Base-by-base conservation (phyloP, 2,113 vertebrate species). In the Chinchilla lanigera region DNA sequence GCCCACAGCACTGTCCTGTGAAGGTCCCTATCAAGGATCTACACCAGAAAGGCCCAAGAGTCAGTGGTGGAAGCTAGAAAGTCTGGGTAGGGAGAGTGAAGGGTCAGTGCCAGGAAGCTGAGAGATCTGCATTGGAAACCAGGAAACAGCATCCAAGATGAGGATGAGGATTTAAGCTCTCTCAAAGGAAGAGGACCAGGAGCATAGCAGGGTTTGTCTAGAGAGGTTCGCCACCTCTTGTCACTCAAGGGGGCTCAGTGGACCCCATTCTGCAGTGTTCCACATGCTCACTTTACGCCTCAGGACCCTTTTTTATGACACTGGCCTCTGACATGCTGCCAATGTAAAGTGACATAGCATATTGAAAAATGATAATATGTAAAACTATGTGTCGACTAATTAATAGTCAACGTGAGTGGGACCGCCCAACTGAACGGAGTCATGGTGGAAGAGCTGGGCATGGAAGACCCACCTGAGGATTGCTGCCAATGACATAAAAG, bases 271-370 rank as follows among this genome's bases (percentile, higher is more conserved):
- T 11, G 17, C 13, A n/a, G 26, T 11, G 4, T 19, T 63, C 81
- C 0, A 1, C 35, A 3, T 22, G 35, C 38, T 77, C 52, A 4
- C 16, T 4, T 33, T 77, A 47, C 20, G 54, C 22, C 44, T 90
- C n/a, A 10, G 26, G 33, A 11, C 14, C 89, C 58, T 85, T 90
- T 97, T 90, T 95, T 17, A 26, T 90, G 91, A 98, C 96, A 97
- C 85, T 83, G 85, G 84, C 96, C 92, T 94, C 63, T 96, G 97
- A 97, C 97, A 95, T 4, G 86, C 78, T 89, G 97, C 95, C 98
- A 97, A 96, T 65, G 52, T 80, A 94, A 98, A 95, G 95, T 75
- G 95, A 97, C 97, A 92, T 56, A 97, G 97, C 90, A 90, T 35
- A 35, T 90, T 93, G 92, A n/a, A 97, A 96, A 97, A 83, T 19